Evolutionary conservation across 30 jellyfish, hydroid and myxozoan genomes (phyloP), one percentile per base, ranked within the genome.

Genomic region (Hydractinia echinata): DNA sequence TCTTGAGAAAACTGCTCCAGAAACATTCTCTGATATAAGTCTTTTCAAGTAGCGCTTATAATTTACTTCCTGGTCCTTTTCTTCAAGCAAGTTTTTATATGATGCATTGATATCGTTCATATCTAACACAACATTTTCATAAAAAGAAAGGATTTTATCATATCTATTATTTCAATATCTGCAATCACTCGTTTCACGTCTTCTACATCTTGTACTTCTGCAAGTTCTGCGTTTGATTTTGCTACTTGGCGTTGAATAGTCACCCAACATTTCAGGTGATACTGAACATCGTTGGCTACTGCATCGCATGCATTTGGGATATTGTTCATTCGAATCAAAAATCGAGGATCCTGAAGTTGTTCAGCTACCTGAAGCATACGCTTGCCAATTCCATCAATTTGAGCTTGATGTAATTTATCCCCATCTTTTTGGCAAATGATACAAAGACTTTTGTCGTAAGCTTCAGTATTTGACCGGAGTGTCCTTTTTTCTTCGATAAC

Each of bases 11-110:
- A 11, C 53, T 11, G 21, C 21, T 10, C 51, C 53, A 30, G 50
- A 49, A 11, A 68, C 21, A 68, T 30, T 68, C 21, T 68, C 70
- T 15, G 53, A 11, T 71, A 68, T 10, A 11, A 68, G 79, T 11
- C 2, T 68, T 20, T 68, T 68, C 10, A 73, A 11, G 76, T 76
- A 51, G 49, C 84, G 79, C 55, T 76, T 76, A 48, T 76, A 76
- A 51, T 76, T 76, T 50, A 76, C 76, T 16, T 39, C 84, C 15
- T 54, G 3, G 20, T 15, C 19, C 2, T 76, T 16, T 15, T 50
- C 84, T 58, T 77, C 68, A 76, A 48, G 14, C 53, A 76, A 77
- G 68, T 76, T 52, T 0, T 73, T 21, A 11, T 73, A 68, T 11
- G 70, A 11, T 68, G n/a, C 21, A 68, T 68, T 68, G 79, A 1